phyloP scores from a whole-genome alignment of 2,888 invertebrate species.

The Rhaphigaster nebulosa region DNA sequence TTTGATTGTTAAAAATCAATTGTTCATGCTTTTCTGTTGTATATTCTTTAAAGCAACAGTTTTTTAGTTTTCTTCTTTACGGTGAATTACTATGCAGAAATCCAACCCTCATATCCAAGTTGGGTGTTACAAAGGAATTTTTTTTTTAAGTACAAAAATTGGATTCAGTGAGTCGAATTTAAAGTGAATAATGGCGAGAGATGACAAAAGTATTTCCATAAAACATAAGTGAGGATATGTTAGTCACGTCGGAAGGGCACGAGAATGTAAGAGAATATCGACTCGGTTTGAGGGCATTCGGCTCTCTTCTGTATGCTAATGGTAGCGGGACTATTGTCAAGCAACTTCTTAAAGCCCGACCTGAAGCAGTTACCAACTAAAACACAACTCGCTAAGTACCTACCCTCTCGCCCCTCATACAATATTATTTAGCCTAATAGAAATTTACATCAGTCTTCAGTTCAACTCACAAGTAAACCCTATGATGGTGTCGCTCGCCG shows the following conservation, averaged over 20 bases:
- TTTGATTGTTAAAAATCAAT: no score
- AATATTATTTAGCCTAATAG: constrained; percentile 1
- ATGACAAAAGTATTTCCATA: not conserved
- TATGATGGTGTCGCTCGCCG: no score
- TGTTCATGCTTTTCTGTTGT: no score
- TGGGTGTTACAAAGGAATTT: not conserved
- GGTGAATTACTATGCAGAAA: no score
- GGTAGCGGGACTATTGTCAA: not conserved
- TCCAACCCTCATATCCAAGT: not conserved
- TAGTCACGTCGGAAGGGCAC: not conserved
- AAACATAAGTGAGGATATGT: not conserved
- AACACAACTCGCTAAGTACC: not conserved
- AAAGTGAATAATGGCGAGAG: no score
- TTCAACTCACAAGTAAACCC: not conserved
- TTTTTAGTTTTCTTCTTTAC: no score
- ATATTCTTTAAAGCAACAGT: no score
- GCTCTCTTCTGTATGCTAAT: not conserved
- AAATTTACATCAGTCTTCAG: not conserved
- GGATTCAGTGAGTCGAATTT: not conserved
- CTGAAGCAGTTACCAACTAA: not conserved
- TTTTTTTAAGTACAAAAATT: not conserved
- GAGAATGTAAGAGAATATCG: not conserved
- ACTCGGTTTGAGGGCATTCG: not conserved
- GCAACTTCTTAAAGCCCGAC: not conserved
- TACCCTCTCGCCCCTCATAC: not conserved